These are phyloP conservation scores for Ammospiza caudacuta DNA, from an alignment of 2,113 vertebrate genomes.

Conservation along the genomic window DNA sequence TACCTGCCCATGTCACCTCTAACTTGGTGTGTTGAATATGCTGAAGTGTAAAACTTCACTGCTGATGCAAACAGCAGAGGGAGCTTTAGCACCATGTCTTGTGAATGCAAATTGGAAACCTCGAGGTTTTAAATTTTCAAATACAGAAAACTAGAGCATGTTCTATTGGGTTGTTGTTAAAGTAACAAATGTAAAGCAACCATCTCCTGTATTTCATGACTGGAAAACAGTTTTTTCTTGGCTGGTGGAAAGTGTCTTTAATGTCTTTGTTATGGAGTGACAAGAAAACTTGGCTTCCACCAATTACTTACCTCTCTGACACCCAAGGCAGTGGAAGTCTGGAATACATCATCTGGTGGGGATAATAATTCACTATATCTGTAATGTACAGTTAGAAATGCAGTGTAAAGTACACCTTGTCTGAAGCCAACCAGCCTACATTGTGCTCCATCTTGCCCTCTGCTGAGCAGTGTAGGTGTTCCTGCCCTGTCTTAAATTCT, in stretches of 20 bases:
- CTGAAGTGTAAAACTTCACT: not conserved
- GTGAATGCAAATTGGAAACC: not conserved
- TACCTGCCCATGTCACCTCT: not conserved
- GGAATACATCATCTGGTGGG: not conserved
- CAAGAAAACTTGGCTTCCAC: not conserved
- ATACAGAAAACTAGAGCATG: not conserved
- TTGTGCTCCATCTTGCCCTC: not conserved
- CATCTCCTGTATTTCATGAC: not conserved
- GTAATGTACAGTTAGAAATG: not conserved
- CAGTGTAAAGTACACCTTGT: not conserved
- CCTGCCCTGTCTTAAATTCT: not conserved
- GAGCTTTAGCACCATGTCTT: not conserved
- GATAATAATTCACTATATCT: not conserved
- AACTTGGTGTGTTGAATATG: not conserved
- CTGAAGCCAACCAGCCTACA: not conserved
- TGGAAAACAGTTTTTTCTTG: not conserved
- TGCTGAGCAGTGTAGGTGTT: not conserved
- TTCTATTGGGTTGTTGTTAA: not conserved
- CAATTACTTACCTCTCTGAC: not conserved
- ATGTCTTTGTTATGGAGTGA: not conserved
- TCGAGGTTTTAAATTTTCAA: not conserved
- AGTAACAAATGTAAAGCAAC: not conserved
- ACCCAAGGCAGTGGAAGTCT: not conserved
- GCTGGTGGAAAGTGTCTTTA: not conserved
- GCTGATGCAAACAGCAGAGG: constrained; percentile 51